These are phyloP conservation scores for Drosophila auraria DNA, from an alignment of 1,140 invertebrate genomes.

Conservation along the genomic window DNA sequence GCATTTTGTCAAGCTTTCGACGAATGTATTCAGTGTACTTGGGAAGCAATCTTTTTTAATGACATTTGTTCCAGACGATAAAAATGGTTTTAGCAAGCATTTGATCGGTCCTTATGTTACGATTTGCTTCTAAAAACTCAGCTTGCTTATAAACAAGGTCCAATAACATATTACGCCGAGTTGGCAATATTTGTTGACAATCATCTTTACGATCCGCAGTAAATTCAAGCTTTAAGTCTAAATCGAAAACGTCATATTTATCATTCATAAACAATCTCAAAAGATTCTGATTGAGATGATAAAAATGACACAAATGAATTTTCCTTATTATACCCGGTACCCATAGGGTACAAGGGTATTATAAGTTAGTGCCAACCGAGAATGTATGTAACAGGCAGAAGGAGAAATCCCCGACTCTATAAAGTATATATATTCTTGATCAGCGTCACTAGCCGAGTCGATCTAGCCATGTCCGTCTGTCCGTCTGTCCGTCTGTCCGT, in stretches of 20 bases:
- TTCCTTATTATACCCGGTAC: slow-evolving; percentile 86
- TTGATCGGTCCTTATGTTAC: slow-evolving; percentile 92
- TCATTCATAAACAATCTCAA: slow-evolving; percentile 86
- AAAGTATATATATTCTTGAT: too few species aligned
- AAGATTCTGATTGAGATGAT: slow-evolving; percentile 89
- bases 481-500: too few species aligned
- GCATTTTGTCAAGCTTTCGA: slow-evolving; percentile 95
- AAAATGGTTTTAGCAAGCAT: slow-evolving; percentile 96
- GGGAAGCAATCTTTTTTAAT: slow-evolving; percentile 97
- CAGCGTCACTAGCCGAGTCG: too few species aligned
- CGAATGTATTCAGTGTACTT: slow-evolving; percentile 96
- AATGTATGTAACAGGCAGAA: too few species aligned
- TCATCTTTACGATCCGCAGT: slow-evolving; percentile 87
- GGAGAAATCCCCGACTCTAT: too few species aligned
- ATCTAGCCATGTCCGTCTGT: too few species aligned
- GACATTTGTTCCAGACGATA: slow-evolving; percentile 96
- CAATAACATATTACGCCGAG: slow-evolving; percentile 87
- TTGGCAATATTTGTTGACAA: slow-evolving; percentile 85
- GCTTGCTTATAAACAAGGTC: slow-evolving; percentile 91
- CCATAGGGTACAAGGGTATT: too few species aligned
- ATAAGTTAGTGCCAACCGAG: too few species aligned
- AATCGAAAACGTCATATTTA: slow-evolving; percentile 89
- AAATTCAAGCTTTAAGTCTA: slow-evolving; percentile 89
- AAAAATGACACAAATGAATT: slow-evolving; percentile 90
- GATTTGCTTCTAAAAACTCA: slow-evolving; percentile 93